Evolutionary conservation across 2,113 vertebrate genomes (phyloP), one percentile per base, ranked within the genome.

Genomic region (Arothron firmamentum): DNA sequence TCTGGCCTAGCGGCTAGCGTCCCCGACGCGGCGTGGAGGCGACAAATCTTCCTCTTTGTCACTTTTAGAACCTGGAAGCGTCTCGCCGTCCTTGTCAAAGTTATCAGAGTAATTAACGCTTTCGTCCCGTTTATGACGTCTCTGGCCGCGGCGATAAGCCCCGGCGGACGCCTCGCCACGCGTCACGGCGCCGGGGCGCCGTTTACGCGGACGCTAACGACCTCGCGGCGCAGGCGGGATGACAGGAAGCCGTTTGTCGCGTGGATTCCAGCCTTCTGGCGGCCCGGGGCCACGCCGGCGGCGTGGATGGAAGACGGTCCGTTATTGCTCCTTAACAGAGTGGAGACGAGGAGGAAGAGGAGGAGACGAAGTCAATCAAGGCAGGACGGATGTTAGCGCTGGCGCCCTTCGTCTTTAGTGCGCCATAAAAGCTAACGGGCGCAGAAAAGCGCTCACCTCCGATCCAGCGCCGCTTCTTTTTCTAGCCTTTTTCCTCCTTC

Each of bases 391-490:
- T 82, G 85, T 88, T 85, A 79, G 83, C 84, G 84, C 78, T 58
- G 62, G 62, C 58, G 67, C 69, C 79, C 74, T 72, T 76, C 67
- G 78, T 76, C 79, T 87, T 84, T 87, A 88, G 86, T 83, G 81
- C 80, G 81, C 74, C 68, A 85, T 90, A 87, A 90, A 91, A 90
- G 70, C 83, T 83, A 86, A 87, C 85, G 59, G 87, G 82, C 85
- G 63, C 72, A 64, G 78, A 77, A 82, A 72, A 80, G 77, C 62
- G 66, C 79, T 88, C 82, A 82, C 79, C 62, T 70, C 56, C 16
- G 79, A 84, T 86, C 70, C 72, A 70, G 77, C 74, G 65, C 76
- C 74, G 75, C 78, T 75, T 67, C 25, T 73, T 64, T 74, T 69
- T 12, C 8, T 10, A 12, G 34, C 67, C 48, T 42, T 49, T 28